Base-by-base conservation (phyloP, 2,888 invertebrate species). In the Cantharis nigra region DNA sequence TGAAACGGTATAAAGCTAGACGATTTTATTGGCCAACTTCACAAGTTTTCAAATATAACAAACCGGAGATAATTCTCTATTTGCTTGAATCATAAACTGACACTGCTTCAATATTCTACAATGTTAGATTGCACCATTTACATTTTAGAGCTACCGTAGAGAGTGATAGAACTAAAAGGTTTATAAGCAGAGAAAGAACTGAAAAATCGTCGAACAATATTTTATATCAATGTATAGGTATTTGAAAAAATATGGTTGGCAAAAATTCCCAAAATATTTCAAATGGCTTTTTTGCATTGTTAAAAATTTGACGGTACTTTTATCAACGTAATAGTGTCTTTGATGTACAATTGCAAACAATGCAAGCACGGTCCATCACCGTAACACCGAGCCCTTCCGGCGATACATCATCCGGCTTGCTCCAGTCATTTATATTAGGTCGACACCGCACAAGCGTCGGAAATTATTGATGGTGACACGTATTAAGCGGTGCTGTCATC, bases 401-500 rank as follows among this genome's bases (percentile, higher is more conserved):
- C 79, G 78, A 81, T 80, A 80, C 80, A 79, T 79, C 80, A 80
- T 80, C 76, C 78, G 75, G 33, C 67, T 78, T 78, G 74, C 78
- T 77, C 71, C 62, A 77, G 80, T 79, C 80, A 80, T 80, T 80
- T 80, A 79, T 80, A 80, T 80, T 78, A 78, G 76, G 80, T 77
- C 82, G 81, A 82, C 81, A 81, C 80, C 74, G 81, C 83, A 82
- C 81, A 82, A 82, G 82, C 84, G 84, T 83, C 83, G 81, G 81
- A 83, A 86, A 86, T 87, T 87, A 87, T 87, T 87, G 86, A 87
- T 87, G 86, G 85, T 85, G 86, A 86, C 87, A 86, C 85, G 85
- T 87, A 86, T 86, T 86, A 86, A 87, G 85, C 86, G 84, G 80
- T 81, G 82, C 84, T 84, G 86, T 86, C 85, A 84, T 82, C 83